Evolutionary conservation across 2,888 invertebrate genomes (phyloP).

Genomic region (Terebella lapidaria): DNA sequence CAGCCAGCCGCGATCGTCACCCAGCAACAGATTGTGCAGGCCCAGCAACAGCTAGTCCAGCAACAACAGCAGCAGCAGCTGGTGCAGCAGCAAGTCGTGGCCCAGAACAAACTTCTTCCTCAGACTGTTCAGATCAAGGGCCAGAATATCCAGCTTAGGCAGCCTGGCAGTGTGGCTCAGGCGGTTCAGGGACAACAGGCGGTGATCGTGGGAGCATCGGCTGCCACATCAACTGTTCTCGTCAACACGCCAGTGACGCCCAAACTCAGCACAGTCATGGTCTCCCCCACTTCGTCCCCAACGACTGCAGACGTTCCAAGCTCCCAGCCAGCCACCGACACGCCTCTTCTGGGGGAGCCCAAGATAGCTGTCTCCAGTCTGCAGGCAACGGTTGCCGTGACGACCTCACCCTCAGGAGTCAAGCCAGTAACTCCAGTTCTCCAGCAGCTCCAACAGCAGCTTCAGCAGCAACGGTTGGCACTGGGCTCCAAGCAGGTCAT

Average conservation of each 20-base stretch:
- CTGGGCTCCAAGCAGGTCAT: background rate
- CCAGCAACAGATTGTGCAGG: background rate
- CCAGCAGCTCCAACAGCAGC: conserved; percentile 16
- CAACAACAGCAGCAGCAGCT: conserved; percentile 1
- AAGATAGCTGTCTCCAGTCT: conserved; percentile 3
- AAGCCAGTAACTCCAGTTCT: conserved; percentile 5
- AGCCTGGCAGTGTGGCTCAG: background rate
- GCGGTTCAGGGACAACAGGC: background rate
- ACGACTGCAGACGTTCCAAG: background rate
- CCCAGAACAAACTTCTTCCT: background rate
- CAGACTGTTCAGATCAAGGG: conserved; percentile 1
- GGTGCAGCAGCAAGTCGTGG: conserved; percentile 1
- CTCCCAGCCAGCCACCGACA: background rate
- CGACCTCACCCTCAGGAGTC: background rate
- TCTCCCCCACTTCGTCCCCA: background rate
- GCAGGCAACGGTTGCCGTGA: background rate
- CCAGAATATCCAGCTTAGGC: background rate
- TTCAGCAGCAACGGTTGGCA: conserved; percentile 6
- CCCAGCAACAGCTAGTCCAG: background rate
- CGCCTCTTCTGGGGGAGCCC: background rate
- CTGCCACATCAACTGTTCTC: background rate
- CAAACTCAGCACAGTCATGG: background rate
- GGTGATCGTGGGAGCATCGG: background rate
- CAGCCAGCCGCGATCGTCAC: background rate
- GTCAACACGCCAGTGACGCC: background rate